Evolutionary conservation across 2,113 vertebrate species (phyloP).

Genomic region (Colossoma macropomum): DNA sequence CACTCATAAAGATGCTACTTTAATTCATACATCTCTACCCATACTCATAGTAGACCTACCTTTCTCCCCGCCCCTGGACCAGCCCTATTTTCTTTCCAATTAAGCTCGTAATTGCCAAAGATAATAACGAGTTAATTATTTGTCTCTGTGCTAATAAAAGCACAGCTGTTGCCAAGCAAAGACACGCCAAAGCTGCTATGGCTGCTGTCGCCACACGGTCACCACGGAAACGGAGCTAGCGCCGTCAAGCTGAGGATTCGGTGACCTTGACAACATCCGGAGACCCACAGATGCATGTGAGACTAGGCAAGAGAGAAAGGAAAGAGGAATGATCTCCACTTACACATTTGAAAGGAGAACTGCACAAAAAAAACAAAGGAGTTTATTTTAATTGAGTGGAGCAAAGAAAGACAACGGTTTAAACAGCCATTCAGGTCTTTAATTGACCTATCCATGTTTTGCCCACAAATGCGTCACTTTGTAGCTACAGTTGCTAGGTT

Average conservation of each 20-base stretch:
- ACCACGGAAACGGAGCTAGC: conserved; percentile 14
- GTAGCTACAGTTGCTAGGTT: too few species aligned
- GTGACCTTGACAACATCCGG: not conserved
- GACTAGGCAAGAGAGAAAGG: not conserved
- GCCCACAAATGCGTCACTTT: too few species aligned
- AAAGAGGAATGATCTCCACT: not conserved
- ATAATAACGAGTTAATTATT: conserved; percentile 52
- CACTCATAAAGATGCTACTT: not conserved
- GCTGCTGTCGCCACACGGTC: not conserved
- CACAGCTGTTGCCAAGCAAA: conserved; percentile 40
- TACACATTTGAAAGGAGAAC: not conserved
- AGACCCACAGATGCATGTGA: not conserved
- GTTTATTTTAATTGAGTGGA: too few species aligned
- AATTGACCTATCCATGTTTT: too few species aligned
- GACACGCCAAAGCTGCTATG: not conserved
- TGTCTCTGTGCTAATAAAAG: conserved; percentile 54
- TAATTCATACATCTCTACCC: conserved; percentile 1
- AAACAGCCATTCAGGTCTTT: too few species aligned
- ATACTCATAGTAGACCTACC: not conserved
- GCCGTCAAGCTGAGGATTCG: not conserved
- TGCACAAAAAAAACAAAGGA: too few species aligned
- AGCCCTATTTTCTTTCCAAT: conserved; percentile 48
- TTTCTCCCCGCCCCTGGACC: not conserved
- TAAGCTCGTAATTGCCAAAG: conserved; percentile 53
- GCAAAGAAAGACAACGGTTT: too few species aligned